A percentile compares a stretch with the other conserved stretches of the same genome.
Evolutionary conservation across 2,113 vertebrate species (phyloP).

Genomic region (Entomyzon cyanotis): DNA sequence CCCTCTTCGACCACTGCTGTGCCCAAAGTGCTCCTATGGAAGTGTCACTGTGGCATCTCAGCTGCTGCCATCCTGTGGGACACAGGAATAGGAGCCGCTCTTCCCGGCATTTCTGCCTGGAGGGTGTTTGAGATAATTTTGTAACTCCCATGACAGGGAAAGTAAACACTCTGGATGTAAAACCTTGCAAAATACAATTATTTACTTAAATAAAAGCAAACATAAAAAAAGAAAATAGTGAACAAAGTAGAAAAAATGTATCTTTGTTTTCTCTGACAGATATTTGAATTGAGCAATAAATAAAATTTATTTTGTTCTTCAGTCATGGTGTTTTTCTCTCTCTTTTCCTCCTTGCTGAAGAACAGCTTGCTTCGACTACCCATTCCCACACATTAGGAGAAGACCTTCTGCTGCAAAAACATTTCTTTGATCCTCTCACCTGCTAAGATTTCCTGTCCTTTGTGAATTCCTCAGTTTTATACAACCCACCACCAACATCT

Average conservation of each 20-base stretch:
- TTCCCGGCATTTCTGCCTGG: neutral
- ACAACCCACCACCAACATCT: neutral
- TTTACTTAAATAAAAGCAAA: neutral
- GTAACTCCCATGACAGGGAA: neutral
- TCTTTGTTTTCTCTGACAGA: neutral
- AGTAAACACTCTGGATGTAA: neutral
- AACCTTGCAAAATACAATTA: neutral
- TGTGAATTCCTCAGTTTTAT: neutral
- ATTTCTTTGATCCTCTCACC: neutral
- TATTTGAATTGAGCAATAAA: neutral
- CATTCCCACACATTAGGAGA: neutral
- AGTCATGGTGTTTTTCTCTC: neutral
- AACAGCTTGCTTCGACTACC: neutral
- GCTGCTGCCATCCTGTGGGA: neutral
- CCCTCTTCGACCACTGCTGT: neutral
- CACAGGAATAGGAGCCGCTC: neutral
- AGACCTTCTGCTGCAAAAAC: neutral
- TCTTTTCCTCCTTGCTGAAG: neutral
- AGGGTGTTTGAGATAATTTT: neutral
- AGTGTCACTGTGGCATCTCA: neutral
- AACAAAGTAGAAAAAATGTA: neutral
- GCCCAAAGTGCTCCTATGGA: neutral
- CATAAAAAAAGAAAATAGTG: neutral
- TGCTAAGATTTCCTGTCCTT: neutral
- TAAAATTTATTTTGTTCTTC: neutral